phyloP scores from a whole-genome alignment of 2,888 invertebrate genomes.

The Dolichopus griseipennis region DNA sequence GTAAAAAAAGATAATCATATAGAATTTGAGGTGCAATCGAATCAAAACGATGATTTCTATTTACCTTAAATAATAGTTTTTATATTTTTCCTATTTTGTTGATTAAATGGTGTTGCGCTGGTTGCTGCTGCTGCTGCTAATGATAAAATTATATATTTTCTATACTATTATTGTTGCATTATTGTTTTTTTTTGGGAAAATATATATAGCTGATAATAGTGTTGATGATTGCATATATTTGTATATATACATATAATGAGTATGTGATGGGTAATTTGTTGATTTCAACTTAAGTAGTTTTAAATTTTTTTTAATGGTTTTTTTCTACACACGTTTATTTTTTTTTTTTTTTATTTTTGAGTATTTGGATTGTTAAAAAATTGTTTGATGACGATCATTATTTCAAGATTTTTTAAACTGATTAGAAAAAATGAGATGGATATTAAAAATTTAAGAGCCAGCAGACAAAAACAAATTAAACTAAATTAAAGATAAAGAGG shows the following conservation, averaged over 20 bases:
- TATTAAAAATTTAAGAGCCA: no score
- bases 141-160: no score
- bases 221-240: neutral
- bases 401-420: constrained; percentile 1
- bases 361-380: neutral
- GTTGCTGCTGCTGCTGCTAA: no score
- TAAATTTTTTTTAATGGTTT: neutral
- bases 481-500: neutral
- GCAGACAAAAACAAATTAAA: no score
- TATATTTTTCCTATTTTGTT: no score
- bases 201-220: neutral
- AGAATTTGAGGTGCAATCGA: no score
- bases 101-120: no score
- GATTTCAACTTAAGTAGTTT: neutral
- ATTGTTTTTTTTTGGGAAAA: no score
- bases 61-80: no score
- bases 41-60: no score
- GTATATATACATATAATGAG: neutral
- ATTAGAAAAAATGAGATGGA: neutral
- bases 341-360: no score
- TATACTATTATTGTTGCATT: no score
- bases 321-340: neutral
- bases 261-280: constrained; percentile 1
- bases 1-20: neutral
- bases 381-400: constrained; percentile 3